Evolutionary conservation across 2,888 invertebrate genomes (phyloP), one percentile per base, ranked within the genome.

Genomic region (Conus canariensis): DNA sequence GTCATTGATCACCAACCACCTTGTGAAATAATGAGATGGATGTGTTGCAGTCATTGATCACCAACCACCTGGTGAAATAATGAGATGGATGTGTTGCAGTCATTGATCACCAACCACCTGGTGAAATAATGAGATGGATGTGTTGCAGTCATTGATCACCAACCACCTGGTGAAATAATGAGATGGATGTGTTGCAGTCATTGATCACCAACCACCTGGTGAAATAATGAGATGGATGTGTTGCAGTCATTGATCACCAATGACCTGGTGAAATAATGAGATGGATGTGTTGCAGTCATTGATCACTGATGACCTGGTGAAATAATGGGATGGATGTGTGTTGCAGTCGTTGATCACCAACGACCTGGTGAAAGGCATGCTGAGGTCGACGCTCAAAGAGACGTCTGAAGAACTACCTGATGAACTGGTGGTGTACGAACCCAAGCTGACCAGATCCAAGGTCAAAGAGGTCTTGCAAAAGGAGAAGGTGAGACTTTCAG

Each of bases 401-500:
- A 5, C 64, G 1, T 10, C 19, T 4, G 86, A 86, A 8, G 86
- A 86, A 6, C 95, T 96, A 90, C 93, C 96, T 77, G 88, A 93
- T 16, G 91, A 91, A 59, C 92, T 91, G 22, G 94, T 95, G 74
- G 95, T 96, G 70, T 97, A 97, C 92, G 97, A 97, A 92, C 98
- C 98, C 0, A 98, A 98, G 96, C 96, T 98, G 90, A 98, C 98
- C 0, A 97, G 98, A 92, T 97, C 98, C 0, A 98, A 98, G 96
- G 97, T 97, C 0, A 98, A 98, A 94, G 97, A 98, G 95, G 95
- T 97, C 90, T 97, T 97, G 94, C 97, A 97, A 94, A 97, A 96
- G 67, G 95, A 95, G 83, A 92, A 93, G 90, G 96, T 96, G 92
- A 93, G 95, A 12, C 45, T 45, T 45, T 45, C 45, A 45, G 45